Evolutionary conservation across 2,113 vertebrate species (phyloP).

Genomic region (Heptranchias perlo): DNA sequence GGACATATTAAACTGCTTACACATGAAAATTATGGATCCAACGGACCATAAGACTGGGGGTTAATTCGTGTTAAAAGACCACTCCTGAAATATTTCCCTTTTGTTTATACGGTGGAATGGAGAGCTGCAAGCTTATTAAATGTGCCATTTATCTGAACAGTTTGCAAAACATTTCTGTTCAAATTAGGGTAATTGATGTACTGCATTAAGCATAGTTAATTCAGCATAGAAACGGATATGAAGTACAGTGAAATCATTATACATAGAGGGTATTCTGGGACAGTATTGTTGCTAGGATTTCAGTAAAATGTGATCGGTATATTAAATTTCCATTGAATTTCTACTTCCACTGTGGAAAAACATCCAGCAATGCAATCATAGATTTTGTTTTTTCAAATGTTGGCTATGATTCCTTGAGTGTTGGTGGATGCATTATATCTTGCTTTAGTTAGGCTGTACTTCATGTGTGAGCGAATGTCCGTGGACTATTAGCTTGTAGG

Average conservation of each 20-base stretch:
- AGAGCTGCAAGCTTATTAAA: not conserved
- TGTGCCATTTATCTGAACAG: not conserved
- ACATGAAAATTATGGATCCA: not conserved
- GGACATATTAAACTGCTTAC: not conserved
- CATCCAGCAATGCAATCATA: not conserved
- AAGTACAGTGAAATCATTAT: not conserved
- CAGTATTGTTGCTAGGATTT: no score
- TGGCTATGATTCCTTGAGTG: not conserved
- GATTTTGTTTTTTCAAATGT: not conserved
- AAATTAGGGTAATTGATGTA: not conserved
- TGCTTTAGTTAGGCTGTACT: not conserved
- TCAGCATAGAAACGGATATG: not conserved
- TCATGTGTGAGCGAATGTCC: not conserved
- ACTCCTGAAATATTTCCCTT: not conserved
- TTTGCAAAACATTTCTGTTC: not conserved
- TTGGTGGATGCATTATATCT: not conserved
- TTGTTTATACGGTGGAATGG: not conserved
- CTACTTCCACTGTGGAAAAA: not conserved
- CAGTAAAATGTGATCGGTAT: no score
- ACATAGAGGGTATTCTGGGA: not conserved
- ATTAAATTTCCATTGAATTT: not conserved
- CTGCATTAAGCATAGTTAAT: not conserved
- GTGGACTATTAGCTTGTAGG: no score
- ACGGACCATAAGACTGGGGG: not conserved
- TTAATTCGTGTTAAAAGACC: not conserved